Evolutionary conservation across 2,888 invertebrate species (phyloP), one percentile per base, ranked within the genome.

Genomic region (Celastrina argiolus): DNA sequence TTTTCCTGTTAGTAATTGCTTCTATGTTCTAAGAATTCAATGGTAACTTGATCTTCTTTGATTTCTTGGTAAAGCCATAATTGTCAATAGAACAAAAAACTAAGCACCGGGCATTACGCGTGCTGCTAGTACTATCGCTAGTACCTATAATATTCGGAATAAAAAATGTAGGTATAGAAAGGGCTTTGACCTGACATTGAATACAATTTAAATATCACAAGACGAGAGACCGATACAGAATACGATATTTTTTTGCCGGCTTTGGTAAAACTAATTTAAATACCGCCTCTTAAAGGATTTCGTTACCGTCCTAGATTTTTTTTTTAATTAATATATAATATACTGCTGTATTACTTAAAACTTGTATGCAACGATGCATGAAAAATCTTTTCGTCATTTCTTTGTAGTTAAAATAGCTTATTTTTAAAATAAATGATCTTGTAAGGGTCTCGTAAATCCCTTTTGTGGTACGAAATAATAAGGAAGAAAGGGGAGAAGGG

Each of bases 131-230:
- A n/a, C n/a, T n/a, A 36, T 51, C 18, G 10, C 18, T 45, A 8
- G 18, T 45, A 18, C 45, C 45, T 45, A 18, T 45, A 45, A 16
- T 18, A 18, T 10, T 45, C 10, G 10, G 45, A 18, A 45, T 18
- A 45, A 45, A 45, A 51, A 51, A 26, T 18, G n/a, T n/a, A n/a
- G 16, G 22, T 51, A 51, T 51, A 36, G 61, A 61, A 39, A 59
- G 36, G 61, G 61, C 61, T 61, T 61, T 61, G 61, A 39, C 61
- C 61, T 61, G 39, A 61, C 61, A 61, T 61, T 61, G 39, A 61
- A 61, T 22, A 61, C 18, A 61, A 61, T 61, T 61, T 61, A 6
- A 61, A 61, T 61, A 61, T 61, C 22, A 22, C 61, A 22, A 61
- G 34, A 39, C 1, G 22, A 22, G 61, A 36, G 22, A 39, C 59